Evolutionary conservation across 1,140 invertebrate genomes (phyloP).

Genomic region (Pseudobourletiella spinata): DNA sequence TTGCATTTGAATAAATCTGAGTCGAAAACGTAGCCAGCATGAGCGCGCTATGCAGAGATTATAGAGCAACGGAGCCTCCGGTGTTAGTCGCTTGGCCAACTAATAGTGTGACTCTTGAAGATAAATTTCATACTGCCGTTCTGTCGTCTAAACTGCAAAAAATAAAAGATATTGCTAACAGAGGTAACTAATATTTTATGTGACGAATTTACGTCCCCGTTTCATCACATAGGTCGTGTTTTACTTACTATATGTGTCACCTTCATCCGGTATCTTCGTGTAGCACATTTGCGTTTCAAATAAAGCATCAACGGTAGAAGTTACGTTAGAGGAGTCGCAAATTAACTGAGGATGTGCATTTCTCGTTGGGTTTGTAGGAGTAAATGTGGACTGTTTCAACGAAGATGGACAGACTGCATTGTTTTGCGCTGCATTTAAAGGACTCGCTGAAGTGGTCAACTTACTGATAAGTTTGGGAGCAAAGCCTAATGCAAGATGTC

Average conservation of each 20-base stretch:
- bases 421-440: constrained; percentile 42
- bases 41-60: background rate
- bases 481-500: constrained; percentile 42
- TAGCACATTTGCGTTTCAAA: background rate
- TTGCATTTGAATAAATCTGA: too few species aligned
- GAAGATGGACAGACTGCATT: constrained; percentile 43
- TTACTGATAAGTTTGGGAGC: constrained; percentile 42
- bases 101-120: background rate
- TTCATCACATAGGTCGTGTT: too few species aligned
- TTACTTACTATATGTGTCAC: too few species aligned
- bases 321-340: background rate
- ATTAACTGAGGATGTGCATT: background rate
- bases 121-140: background rate
- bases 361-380: background rate
- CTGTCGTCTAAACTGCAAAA: background rate
- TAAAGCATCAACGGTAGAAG: background rate
- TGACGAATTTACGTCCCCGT: too few species aligned
- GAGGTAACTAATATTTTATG: constrained; percentile 1
- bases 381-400: constrained; percentile 42
- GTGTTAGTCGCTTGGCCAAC: background rate
- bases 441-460: constrained; percentile 38
- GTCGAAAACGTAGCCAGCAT: too few species aligned
- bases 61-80: background rate
- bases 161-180: background rate
- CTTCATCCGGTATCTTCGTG: too few species aligned